phyloP scores from a whole-genome alignment of 2,113 vertebrate species.

The Sprattus sprattus region DNA sequence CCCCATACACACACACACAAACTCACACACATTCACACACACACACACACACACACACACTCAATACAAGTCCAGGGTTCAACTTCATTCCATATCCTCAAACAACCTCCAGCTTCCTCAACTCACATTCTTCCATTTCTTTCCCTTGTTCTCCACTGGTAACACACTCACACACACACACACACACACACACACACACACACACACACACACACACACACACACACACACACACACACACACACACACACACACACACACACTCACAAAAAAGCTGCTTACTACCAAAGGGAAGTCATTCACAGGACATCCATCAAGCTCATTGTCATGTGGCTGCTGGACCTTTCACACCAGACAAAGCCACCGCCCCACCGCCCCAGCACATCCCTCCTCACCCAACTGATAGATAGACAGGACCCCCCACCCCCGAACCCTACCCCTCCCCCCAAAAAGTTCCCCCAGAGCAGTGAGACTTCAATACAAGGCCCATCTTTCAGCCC shows the following conservation, averaged over 20 bases:
- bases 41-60: neutral
- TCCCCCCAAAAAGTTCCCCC: neutral
- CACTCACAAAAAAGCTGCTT: constrained; percentile 30
- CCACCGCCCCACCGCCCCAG: neutral
- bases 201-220: constrained; percentile 13
- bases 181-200: constrained; percentile 23
- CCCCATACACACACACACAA: constrained; percentile 27
- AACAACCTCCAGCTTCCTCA: neutral
- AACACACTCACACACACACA: neutral
- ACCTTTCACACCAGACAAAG: neutral
- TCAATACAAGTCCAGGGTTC: neutral
- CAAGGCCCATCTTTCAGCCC: neutral
- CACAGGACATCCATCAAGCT: constrained; percentile 3
- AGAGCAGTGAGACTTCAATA: neutral
- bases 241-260: neutral
- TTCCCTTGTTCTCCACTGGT: neutral
- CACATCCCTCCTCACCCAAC: neutral
- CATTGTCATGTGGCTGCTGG: neutral
- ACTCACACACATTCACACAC: neutral
- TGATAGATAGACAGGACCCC: neutral
- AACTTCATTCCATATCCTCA: neutral
- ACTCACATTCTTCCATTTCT: neutral
- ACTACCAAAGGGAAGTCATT: constrained; percentile 29
- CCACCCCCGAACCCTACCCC: neutral
- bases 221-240: neutral